These are phyloP conservation scores for Coelopa pilipes DNA, from an alignment of 2,888 invertebrate genomes.

Conservation along the genomic window DNA sequence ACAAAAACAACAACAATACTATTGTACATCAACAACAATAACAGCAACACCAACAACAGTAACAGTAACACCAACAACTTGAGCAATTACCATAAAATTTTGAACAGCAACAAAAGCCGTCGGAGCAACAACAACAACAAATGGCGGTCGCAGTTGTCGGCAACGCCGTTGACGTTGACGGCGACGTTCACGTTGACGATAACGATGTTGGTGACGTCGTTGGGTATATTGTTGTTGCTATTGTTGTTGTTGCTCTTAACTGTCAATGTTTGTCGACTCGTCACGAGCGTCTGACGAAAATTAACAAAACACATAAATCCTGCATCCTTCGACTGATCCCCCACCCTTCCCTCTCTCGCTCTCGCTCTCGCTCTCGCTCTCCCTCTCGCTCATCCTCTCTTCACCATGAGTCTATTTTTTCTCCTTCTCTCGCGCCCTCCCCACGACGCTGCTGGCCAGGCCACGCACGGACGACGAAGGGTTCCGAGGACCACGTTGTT, in stretches of 20 bases:
- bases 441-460: no score
- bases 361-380: no score
- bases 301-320: conserved; percentile 22
- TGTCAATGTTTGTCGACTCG: conserved; percentile 27
- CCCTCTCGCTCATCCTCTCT: no score
- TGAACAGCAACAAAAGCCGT: neutral
- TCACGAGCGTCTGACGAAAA: conserved; percentile 15
- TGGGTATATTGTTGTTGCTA: neutral
- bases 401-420: no score
- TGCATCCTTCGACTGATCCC: neutral
- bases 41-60: neutral
- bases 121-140: conserved; percentile 16
- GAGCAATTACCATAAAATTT: conserved; percentile 19
- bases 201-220: neutral
- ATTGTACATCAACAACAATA: no score
- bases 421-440: no score
- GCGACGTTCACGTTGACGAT: neutral
- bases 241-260: neutral
- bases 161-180: no score
- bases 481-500: neutral
- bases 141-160: no score
- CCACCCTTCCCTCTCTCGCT: neutral
- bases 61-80: conserved; percentile 6
- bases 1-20: conserved; percentile 13
- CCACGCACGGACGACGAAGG: neutral